Evolutionary conservation across 37 sponge, comb jelly and placozoan genomes (phyloP), one percentile per base, ranked within the genome.

Genomic region (Halichondria panicea): DNA sequence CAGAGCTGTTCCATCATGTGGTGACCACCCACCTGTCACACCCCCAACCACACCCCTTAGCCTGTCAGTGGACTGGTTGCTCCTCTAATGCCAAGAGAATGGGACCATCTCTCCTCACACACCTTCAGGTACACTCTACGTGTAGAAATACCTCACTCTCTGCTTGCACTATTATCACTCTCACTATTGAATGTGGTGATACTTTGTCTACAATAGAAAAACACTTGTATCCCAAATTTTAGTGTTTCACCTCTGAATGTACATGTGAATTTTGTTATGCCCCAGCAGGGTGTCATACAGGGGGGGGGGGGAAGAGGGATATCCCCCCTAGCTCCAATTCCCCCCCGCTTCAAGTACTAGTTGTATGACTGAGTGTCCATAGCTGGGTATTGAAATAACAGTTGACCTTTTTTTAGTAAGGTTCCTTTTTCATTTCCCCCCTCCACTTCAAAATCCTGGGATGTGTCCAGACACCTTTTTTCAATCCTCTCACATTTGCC

Each of bases 41-140:
- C 36, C 37, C 65, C 55, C 22, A 59, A 13, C 34, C 65, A 24
- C 72, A 37, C 43, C 80, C 79, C 0, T 31, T n/a, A 33, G 40
- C 71, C 0, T 85, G 86, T 43, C 43, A 4, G n/a, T 85, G 86
- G 86, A 18, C 41, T n/a, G 73, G 59, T 22, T 85, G 86, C 42
- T 2, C 61, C 27, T 12, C 65, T 33, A 78, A 63, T 58, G 58
- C 31, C 19, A 74, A 56, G 43, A 79, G 87, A 80, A 79, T 53
- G 50, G 80, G 55, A 35, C 75, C 80, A 28, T 86, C 87, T 0
- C 70, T 86, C 11, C 31, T 80, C 13, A 66, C 32, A 56, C 87
- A 86, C 63, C 5, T 86, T 4, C 68, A 86, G 68, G 81, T 79
- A 6, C 22, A 48, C 15, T 48, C 52, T 15, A 48, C 13, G 52